phyloP scores from a whole-genome alignment of 2,888 invertebrate species.

The Argyresthia goedartella region DNA sequence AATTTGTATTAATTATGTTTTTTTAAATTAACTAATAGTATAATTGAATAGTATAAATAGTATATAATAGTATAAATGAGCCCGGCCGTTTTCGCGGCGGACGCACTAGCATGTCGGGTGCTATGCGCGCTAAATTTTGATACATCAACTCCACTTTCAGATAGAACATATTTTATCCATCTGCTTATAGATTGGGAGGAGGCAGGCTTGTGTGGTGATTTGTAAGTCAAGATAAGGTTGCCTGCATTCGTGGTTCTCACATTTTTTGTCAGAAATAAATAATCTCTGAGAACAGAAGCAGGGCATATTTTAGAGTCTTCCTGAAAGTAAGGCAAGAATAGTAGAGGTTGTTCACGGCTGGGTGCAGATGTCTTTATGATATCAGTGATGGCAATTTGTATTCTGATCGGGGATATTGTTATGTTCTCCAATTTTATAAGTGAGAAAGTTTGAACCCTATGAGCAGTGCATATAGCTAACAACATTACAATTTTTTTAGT shows the following conservation, averaged over 20 bases:
- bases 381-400: neutral
- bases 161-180: slow-evolving; percentile 3
- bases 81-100: slow-evolving; percentile 21
- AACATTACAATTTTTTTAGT: too few relatives aligned
- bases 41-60: neutral
- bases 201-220: neutral
- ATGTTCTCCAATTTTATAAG: neutral
- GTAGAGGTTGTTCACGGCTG: neutral
- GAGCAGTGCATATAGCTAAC: too few relatives aligned
- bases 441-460: too few relatives aligned
- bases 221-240: neutral
- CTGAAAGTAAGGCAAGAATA: neutral
- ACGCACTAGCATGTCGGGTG: slow-evolving; percentile 4
- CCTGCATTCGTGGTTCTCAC: neutral
- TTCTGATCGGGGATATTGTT: neutral
- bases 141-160: slow-evolving; percentile 6
- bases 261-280: neutral
- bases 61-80: neutral
- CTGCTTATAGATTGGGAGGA: slow-evolving; percentile 1
- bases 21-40: neutral
- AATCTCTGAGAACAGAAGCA: neutral
- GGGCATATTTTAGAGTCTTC: neutral
- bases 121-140: slow-evolving; percentile 5
- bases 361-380: neutral
- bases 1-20: neutral